A percentile compares a stretch with the other conserved stretches of the same genome.
phyloP scores from a whole-genome alignment of 2,797 vertebrate species.

The Rhyacichthys aspro region DNA sequence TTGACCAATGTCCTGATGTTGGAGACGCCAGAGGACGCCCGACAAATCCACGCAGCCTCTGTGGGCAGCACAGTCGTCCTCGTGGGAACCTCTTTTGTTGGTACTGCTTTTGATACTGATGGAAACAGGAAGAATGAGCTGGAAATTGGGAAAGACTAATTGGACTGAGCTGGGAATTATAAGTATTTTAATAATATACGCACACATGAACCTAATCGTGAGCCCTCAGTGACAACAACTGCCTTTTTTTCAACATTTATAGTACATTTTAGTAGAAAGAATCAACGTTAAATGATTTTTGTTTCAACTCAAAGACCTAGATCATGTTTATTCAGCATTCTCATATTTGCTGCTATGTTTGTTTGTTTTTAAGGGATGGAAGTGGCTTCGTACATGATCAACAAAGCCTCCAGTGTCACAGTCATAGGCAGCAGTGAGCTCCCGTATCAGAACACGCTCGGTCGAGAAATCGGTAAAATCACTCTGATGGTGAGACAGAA shows the following conservation, averaged over 20 bases:
- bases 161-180: no score
- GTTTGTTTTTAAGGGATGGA: slow-evolving; percentile 82
- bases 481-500: slow-evolving; percentile 78
- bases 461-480: slow-evolving; percentile 79
- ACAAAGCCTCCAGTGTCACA: slow-evolving; percentile 78
- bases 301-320: no score
- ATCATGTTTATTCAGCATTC: neutral
- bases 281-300: neutral
- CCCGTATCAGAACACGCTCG: slow-evolving; percentile 82
- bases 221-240: no score
- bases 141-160: no score
- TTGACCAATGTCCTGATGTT: slow-evolving; percentile 78
- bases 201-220: no score
- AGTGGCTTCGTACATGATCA: slow-evolving; percentile 80
- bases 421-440: slow-evolving; percentile 83
- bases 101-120: slow-evolving; percentile 41
- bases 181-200: no score
- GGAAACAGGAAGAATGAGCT: no score
- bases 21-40: slow-evolving; percentile 83
- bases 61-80: slow-evolving; percentile 76
- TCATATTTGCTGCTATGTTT: neutral
- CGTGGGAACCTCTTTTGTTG: slow-evolving; percentile 82
- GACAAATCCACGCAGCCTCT: slow-evolving; percentile 76
- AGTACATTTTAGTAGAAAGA: no score
- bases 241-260: no score